A percentile compares a stretch with the other conserved stretches of the same genome.
These are phyloP conservation scores for Trachelus iudaicus DNA, from an alignment of 2,888 invertebrate species.

Conservation along the genomic window DNA sequence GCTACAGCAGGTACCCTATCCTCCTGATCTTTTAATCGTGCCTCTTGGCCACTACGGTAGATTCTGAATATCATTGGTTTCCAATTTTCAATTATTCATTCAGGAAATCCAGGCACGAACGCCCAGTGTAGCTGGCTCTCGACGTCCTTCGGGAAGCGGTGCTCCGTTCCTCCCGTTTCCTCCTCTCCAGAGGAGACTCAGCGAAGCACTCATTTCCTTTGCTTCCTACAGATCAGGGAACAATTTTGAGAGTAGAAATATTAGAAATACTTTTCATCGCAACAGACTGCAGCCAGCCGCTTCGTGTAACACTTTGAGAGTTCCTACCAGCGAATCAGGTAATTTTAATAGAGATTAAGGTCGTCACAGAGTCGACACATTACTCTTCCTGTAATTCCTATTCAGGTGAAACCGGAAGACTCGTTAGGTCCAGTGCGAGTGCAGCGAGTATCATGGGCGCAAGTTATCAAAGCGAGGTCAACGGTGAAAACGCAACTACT, in stretches of 20 bases:
- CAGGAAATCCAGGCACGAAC: slow-evolving; percentile 82
- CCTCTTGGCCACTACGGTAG: neutral
- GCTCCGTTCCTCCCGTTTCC: slow-evolving; percentile 67
- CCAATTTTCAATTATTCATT: slow-evolving; percentile 21
- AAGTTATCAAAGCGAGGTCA: slow-evolving; percentile 50
- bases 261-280: slow-evolving; percentile 52
- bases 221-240: slow-evolving; percentile 41
- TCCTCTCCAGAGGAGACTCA: slow-evolving; percentile 69
- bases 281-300: slow-evolving; percentile 71
- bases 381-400: neutral
- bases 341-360: slow-evolving; percentile 9
- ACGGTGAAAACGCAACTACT: slow-evolving; percentile 24
- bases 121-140: slow-evolving; percentile 81
- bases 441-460: slow-evolving; percentile 70
- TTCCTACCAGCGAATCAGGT: slow-evolving; percentile 68
- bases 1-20: slow-evolving; percentile 71
- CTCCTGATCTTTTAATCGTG: neutral
- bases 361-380: neutral
- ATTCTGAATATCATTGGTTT: slow-evolving; percentile 21
- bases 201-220: slow-evolving; percentile 69
- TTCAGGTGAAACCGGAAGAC: slow-evolving; percentile 45
- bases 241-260: slow-evolving; percentile 53
- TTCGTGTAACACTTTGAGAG: slow-evolving; percentile 79
- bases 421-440: slow-evolving; percentile 67
- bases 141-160: slow-evolving; percentile 76